A percentile compares a stretch with the other conserved stretches of the same genome.
phyloP scores from a whole-genome alignment of 1,140 invertebrate genomes.

The Leguminivora glycinivorella region DNA sequence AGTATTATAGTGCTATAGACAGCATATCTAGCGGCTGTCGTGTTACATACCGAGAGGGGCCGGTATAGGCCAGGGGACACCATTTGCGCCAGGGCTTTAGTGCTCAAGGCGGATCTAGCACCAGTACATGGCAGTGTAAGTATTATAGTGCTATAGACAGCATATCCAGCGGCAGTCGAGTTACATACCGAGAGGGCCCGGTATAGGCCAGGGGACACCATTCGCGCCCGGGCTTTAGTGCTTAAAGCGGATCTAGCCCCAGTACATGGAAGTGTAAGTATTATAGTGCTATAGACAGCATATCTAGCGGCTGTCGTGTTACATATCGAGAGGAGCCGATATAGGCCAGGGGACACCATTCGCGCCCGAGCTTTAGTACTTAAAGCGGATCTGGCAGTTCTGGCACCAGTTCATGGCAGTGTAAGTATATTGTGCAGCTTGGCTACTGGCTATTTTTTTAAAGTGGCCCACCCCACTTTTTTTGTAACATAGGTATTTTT shows the following conservation, averaged over 20 bases:
- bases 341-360: conserved; percentile 42
- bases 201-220: conserved; percentile 80
- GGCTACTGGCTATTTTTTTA: too few species aligned
- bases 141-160: too few species aligned
- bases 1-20: conserved; percentile 34
- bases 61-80: conserved; percentile 41
- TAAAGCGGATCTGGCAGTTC: conserved; percentile 51
- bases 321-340: not conserved
- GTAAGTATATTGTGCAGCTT: conserved; percentile 66
- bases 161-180: conserved; percentile 46
- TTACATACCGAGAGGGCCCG: conserved; percentile 23
- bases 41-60: not conserved
- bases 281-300: conserved; percentile 45
- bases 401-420: conserved; percentile 47
- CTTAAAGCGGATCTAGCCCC: conserved; percentile 57
- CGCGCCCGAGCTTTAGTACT: conserved; percentile 41
- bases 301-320: conserved; percentile 18
- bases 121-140: conserved; percentile 61
- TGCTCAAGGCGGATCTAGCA: conserved; percentile 51
- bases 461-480: too few species aligned
- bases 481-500: too few species aligned
- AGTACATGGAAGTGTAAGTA: conserved; percentile 39
- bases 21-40: conserved; percentile 44
- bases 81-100: conserved; percentile 33
- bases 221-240: conserved; percentile 48